A percentile compares a stretch with the other conserved stretches of the same genome.
Conservation (phyloP, 2,888 invertebrate species). For the Apodemia hepburni region DNA sequence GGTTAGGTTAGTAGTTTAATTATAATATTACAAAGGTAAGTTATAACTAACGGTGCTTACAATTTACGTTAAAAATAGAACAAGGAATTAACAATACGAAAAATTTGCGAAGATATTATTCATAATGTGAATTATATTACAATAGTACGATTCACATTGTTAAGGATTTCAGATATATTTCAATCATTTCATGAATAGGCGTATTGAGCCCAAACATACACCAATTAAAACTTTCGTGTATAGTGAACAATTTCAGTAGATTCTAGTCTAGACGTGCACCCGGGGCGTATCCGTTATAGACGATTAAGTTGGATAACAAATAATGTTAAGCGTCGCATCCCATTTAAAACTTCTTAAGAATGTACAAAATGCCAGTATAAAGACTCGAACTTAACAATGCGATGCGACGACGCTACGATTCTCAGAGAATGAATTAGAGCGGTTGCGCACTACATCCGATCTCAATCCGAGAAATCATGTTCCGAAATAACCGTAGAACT, state of each 20-base stretch:
- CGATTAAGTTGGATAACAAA: background rate
- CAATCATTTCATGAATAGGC: background rate
- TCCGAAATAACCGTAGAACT: too few species aligned
- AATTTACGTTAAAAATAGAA: too few species aligned
- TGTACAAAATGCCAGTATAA: background rate
- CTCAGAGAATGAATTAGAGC: too few species aligned
- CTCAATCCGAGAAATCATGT: too few species aligned
- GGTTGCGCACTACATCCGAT: too few species aligned
- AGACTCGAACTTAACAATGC: background rate
- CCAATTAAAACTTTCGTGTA: conserved; percentile 12
- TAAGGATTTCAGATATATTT: background rate
- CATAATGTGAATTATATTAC: too few species aligned
- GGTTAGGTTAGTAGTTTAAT: too few species aligned
- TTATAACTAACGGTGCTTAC: too few species aligned
- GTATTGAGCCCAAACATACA: background rate
- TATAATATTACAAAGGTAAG: too few species aligned
- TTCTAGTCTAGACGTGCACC: conserved; percentile 6
- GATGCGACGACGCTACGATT: background rate
- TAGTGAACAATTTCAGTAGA: background rate
- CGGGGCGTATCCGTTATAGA: background rate
- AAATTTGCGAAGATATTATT: background rate
- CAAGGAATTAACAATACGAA: background rate
- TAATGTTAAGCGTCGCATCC: background rate
- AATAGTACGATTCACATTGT: too few species aligned
- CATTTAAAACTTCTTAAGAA: conserved; percentile 12